Conservation (phyloP, 2,113 vertebrate species). For the Clinocottus analis region DNA sequence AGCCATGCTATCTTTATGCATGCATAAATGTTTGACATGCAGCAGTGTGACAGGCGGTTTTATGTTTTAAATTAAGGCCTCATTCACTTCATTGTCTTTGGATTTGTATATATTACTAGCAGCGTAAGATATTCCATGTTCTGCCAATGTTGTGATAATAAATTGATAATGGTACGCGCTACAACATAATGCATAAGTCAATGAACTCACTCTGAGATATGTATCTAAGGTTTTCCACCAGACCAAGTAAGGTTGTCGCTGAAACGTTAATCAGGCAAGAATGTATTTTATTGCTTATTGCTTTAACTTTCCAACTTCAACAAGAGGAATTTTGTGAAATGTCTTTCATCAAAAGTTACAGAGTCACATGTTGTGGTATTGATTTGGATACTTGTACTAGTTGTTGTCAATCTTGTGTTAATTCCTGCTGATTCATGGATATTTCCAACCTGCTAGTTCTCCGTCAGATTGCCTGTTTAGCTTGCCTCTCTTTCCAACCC, state of each 20-base stretch:
- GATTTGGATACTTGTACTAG: not conserved
- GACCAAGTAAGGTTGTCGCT: not conserved
- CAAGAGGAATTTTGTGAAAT: not conserved
- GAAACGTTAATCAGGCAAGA: not conserved
- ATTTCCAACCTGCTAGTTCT: not conserved
- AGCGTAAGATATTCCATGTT: not conserved
- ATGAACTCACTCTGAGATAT: not conserved
- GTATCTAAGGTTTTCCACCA: not conserved
- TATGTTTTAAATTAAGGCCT: not conserved
- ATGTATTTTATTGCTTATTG: not conserved
- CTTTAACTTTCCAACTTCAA: not conserved
- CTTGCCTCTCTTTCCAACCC: not conserved
- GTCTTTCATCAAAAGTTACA: too few relatives aligned
- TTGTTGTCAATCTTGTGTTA: not conserved
- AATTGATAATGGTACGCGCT: not conserved
- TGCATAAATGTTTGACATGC: slow-evolving; percentile 5
- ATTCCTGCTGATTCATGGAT: too few relatives aligned
- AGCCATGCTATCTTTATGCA: slow-evolving; percentile 3
- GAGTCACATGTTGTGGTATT: not conserved
- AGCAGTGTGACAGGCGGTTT: not conserved
- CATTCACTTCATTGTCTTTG: not conserved
- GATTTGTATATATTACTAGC: not conserved
- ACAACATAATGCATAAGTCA: not conserved
- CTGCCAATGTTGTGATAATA: not conserved
- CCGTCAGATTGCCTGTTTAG: not conserved